Evolutionary conservation across 2,797 vertebrate genomes (phyloP).

Genomic region (Xenentodon cancila): DNA sequence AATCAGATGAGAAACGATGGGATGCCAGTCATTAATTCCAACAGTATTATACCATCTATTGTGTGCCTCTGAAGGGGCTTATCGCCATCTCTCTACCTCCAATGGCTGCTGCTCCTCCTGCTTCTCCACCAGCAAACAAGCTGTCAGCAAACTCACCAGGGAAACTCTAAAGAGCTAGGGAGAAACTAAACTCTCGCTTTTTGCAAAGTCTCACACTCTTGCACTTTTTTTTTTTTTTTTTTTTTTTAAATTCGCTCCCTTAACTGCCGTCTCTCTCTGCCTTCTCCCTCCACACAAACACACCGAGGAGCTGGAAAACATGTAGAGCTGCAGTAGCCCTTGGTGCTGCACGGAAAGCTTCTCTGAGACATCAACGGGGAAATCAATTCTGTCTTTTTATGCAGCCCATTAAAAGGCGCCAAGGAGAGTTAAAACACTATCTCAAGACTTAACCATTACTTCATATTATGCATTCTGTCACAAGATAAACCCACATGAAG

Average conservation of each 20-base stretch:
- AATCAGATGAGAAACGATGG: conserved; percentile 76
- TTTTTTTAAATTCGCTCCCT: conserved; percentile 14
- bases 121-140: conserved; percentile 66
- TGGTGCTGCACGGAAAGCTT: conserved; percentile 55
- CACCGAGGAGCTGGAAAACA: conserved; percentile 23
- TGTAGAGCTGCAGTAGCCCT: conserved; percentile 49
- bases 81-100: conserved; percentile 66
- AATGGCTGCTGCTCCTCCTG: conserved; percentile 48
- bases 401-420: conserved; percentile 77
- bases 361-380: conserved; percentile 70
- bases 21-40: conserved; percentile 72
- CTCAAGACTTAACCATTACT: conserved; percentile 64
- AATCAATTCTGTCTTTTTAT: conserved; percentile 82
- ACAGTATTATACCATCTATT: conserved; percentile 60
- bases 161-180: conserved; percentile 64
- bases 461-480: conserved; percentile 46
- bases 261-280: conserved; percentile 12
- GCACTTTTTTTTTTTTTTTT: neutral
- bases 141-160: conserved; percentile 65
- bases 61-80: conserved; percentile 68
- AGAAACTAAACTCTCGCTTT: conserved; percentile 63
- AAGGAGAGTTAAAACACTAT: conserved; percentile 76
- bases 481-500: conserved; percentile 37
- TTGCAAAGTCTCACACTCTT: conserved; percentile 59
- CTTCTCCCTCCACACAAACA: conserved; percentile 9